These are phyloP conservation scores for Oscheius sp. DNA, from an alignment of 2,888 invertebrate genomes.

Conservation along the genomic window DNA sequence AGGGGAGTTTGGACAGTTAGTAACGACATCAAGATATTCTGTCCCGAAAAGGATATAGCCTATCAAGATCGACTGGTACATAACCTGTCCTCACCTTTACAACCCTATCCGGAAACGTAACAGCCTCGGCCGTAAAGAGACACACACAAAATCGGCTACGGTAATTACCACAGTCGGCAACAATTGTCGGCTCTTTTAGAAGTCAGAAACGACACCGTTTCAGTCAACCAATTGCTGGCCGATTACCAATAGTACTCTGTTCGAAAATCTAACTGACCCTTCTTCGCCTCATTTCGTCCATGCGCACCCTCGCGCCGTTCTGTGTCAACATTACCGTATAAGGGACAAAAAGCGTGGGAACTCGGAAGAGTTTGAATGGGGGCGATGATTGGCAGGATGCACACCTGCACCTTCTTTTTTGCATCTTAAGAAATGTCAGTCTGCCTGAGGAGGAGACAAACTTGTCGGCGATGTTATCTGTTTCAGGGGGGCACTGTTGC, in stretches of 20 bases:
- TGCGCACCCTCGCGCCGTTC: slow-evolving; percentile 5
- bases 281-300: slow-evolving; percentile 10
- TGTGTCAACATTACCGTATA: slow-evolving; percentile 31
- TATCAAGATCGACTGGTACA: neutral
- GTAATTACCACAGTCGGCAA: slow-evolving; percentile 33
- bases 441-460: neutral
- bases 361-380: too few species aligned
- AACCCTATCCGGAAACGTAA: slow-evolving; percentile 25
- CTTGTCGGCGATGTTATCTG: slow-evolving; percentile 11
- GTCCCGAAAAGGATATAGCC: too few species aligned
- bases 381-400: neutral
- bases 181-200: slow-evolving; percentile 33
- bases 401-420: neutral
- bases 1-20: too few species aligned
- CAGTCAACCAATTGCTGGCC: neutral
- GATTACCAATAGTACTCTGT: neutral
- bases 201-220: slow-evolving; percentile 2
- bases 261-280: slow-evolving; percentile 5
- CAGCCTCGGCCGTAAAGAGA: slow-evolving; percentile 23
- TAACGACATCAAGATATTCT: too few species aligned
- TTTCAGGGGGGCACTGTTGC: neutral
- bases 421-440: neutral
- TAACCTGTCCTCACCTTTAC: slow-evolving; percentile 3
- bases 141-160: slow-evolving; percentile 13
- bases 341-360: too few species aligned